These are phyloP conservation scores for Oscheius sp. DNA, from an alignment of 1,140 invertebrate species.

Conservation along the genomic window DNA sequence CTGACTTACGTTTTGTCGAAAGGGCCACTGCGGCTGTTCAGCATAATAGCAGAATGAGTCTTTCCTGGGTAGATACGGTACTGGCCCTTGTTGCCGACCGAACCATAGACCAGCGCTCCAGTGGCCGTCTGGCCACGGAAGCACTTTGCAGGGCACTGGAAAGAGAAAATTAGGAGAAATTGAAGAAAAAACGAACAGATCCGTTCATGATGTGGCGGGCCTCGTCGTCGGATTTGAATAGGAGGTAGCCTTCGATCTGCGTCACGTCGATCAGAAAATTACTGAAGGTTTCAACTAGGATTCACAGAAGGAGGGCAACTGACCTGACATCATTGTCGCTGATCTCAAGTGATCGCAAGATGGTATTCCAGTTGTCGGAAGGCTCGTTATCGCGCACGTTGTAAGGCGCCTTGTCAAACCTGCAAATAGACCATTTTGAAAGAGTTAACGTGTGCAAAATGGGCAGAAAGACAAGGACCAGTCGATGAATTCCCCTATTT, in stretches of 20 bases:
- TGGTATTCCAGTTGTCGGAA: slow-evolving; percentile 19
- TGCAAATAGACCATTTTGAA: background rate
- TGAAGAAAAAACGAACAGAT: too few species aligned
- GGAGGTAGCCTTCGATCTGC: slow-evolving; percentile 32
- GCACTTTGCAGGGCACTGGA: slow-evolving; percentile 48
- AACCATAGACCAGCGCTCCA: slow-evolving; percentile 18
- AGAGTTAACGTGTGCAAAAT: slow-evolving; percentile 14
- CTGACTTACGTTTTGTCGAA: too few species aligned
- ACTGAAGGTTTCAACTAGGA: background rate
- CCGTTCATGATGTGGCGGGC: slow-evolving; percentile 46
- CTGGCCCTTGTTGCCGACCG: background rate
- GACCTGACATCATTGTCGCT: slow-evolving; percentile 25
- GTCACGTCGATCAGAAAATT: slow-evolving; percentile 46
- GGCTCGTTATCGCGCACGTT: slow-evolving; percentile 36
- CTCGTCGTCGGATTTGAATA: slow-evolving; percentile 46
- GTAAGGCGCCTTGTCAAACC: background rate
- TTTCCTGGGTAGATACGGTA: slow-evolving; percentile 45
- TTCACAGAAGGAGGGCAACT: background rate
- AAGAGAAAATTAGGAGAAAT: slow-evolving; percentile 24
- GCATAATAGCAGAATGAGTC: background rate
- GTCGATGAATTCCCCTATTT: too few species aligned
- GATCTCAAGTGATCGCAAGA: slow-evolving; percentile 39
- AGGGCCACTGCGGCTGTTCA: background rate
- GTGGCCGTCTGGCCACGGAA: slow-evolving; percentile 16
- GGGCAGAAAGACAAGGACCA: background rate